A percentile compares a stretch with the other conserved stretches of the same genome.
phyloP scores from a whole-genome alignment of 2,797 vertebrate species.

The Ataeniobius toweri region DNA sequence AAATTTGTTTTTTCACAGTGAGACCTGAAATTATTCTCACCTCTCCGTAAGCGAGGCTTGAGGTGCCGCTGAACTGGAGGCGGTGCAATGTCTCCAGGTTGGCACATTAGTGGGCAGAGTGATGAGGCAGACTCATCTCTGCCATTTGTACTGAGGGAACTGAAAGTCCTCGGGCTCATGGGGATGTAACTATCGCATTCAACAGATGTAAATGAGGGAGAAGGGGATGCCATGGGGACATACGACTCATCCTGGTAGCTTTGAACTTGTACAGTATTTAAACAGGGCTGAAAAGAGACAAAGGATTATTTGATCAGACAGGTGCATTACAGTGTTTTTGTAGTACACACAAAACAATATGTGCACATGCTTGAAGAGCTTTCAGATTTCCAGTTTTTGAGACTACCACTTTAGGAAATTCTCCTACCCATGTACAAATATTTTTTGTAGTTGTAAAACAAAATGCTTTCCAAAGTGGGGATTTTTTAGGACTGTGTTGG shows the following conservation, averaged over 20 bases:
- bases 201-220: constrained; percentile 48
- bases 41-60: constrained; percentile 88
- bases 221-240: constrained; percentile 87
- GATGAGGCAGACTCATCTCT: constrained; percentile 53
- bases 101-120: constrained; percentile 69
- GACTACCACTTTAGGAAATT: not conserved
- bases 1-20: not conserved
- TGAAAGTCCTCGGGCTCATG: constrained; percentile 86
- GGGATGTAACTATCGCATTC: constrained; percentile 90
- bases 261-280: constrained; percentile 73
- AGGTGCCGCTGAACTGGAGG: constrained; percentile 94
- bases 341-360: constrained; percentile 4
- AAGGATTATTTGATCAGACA: constrained; percentile 43
- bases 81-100: constrained; percentile 84
- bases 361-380: not conserved
- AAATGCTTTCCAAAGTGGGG: not conserved
- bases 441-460: not conserved
- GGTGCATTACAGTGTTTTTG: not conserved
- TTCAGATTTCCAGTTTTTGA: not conserved
- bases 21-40: constrained; percentile 75
- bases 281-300: constrained; percentile 76
- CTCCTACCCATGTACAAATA: not conserved
- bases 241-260: constrained; percentile 85
- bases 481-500: not conserved
- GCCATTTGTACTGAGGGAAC: constrained; percentile 57